phyloP scores from a whole-genome alignment of 2,888 invertebrate species.

The Chymomyza fuscimana region DNA sequence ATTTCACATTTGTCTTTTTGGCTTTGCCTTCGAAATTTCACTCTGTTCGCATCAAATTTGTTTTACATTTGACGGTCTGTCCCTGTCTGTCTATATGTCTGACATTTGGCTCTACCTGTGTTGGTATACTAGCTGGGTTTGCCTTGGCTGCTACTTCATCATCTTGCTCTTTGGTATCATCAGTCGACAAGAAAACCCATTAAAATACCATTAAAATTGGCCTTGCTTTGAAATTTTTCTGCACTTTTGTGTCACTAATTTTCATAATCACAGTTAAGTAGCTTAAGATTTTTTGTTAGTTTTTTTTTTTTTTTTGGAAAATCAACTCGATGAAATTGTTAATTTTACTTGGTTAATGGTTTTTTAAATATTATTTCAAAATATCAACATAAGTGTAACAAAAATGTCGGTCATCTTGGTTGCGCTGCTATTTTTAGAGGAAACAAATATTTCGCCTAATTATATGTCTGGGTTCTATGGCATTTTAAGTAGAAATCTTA shows the following conservation, averaged over 20 bases:
- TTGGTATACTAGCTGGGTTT: conserved; percentile 5
- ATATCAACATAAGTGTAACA: background rate
- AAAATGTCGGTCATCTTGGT: background rate
- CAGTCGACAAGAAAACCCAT: conserved; percentile 38
- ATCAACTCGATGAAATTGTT: background rate
- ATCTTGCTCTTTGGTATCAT: background rate
- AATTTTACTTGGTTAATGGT: background rate
- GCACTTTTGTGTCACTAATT: conserved; percentile 40
- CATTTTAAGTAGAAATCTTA: background rate
- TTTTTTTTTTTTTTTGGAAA: background rate
- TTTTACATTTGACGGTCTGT: background rate
- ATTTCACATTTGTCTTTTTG: conserved; percentile 52
- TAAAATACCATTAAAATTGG: conserved; percentile 65
- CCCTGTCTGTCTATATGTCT: conserved; percentile 11
- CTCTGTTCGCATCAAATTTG: conserved; percentile 4
- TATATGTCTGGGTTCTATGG: background rate
- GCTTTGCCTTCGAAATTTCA: conserved; percentile 10
- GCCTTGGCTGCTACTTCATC: conserved; percentile 13
- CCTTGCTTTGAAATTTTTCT: conserved; percentile 30
- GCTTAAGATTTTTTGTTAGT: conserved; percentile 20
- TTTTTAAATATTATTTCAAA: conserved; percentile 4
- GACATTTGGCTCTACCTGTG: background rate
- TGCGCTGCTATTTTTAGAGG: background rate
- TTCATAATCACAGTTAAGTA: conserved; percentile 42
- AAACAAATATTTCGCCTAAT: background rate